A percentile compares a stretch with the other conserved stretches of the same genome.
These are phyloP conservation scores for Scaptomyza hsui DNA, from an alignment of 1,140 invertebrate species.

Conservation along the genomic window DNA sequence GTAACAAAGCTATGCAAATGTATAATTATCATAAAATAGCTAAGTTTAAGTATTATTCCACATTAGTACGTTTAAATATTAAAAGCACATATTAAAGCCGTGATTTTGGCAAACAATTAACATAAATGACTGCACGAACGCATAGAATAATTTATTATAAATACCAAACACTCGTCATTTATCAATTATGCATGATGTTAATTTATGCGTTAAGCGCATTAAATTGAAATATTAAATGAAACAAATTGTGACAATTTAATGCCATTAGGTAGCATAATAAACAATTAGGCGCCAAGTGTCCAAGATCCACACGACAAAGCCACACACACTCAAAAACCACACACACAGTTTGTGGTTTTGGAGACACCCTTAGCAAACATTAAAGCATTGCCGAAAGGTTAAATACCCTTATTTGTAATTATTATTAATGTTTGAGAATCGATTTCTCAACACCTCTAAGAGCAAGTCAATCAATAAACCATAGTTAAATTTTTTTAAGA, in stretches of 20 bases:
- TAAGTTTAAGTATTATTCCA: background rate
- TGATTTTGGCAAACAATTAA: background rate
- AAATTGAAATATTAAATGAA: slow-evolving; percentile 38
- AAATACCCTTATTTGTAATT: background rate
- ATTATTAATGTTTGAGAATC: no score
- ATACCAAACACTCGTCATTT: slow-evolving; percentile 2
- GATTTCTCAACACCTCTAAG: no score
- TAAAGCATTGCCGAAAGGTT: background rate
- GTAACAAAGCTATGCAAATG: background rate
- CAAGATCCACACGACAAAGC: slow-evolving; percentile 12
- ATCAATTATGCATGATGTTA: slow-evolving; percentile 47
- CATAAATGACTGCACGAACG: slow-evolving; percentile 24
- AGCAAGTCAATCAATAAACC: no score
- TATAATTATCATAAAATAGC: no score
- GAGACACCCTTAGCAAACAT: background rate
- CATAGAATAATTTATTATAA: slow-evolving; percentile 1
- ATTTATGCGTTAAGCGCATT: slow-evolving; percentile 36
- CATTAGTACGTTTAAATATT: no score
- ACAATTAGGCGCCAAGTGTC: slow-evolving; percentile 68
- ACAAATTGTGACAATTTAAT: slow-evolving; percentile 39
- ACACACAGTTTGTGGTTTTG: background rate
- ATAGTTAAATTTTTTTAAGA: no score
- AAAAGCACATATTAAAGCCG: no score
- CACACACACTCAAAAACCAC: background rate
- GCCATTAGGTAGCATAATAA: slow-evolving; percentile 66